phyloP scores from a whole-genome alignment of 2,888 invertebrate species.

The Rhamphomyia laevipes region DNA sequence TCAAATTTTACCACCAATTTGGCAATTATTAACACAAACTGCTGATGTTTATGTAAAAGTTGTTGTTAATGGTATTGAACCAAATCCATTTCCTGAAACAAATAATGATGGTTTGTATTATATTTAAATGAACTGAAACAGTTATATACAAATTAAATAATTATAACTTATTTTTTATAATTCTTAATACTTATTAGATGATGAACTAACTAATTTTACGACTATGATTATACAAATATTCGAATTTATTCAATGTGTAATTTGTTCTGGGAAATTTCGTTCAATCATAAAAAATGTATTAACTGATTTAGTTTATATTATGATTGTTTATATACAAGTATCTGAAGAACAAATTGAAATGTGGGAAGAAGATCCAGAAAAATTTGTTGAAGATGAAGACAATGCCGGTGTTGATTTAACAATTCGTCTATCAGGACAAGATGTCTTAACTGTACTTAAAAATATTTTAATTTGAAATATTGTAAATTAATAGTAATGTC shows the following conservation, averaged over 20 bases:
- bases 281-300: constrained; percentile 46
- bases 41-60: constrained; percentile 53
- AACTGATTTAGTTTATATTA: constrained; percentile 51
- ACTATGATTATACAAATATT: constrained; percentile 53
- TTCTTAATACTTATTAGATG: constrained; percentile 28
- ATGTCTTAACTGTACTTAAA: constrained; percentile 42
- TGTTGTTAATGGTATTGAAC: constrained; percentile 46
- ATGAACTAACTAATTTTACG: constrained; percentile 51
- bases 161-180: constrained; percentile 13
- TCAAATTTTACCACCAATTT: constrained; percentile 51
- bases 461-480: not conserved
- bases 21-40: constrained; percentile 54
- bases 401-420: constrained; percentile 49
- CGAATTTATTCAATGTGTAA: constrained; percentile 51
- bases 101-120: constrained; percentile 42
- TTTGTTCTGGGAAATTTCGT: constrained; percentile 45
- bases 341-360: constrained; percentile 52
- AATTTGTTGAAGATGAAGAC: constrained; percentile 58
- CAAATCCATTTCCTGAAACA: constrained; percentile 41
- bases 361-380: constrained; percentile 52
- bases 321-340: constrained; percentile 57
- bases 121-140: no score
- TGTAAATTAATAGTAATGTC: not conserved
- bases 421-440: constrained; percentile 53
- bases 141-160: not conserved